phyloP scores from a whole-genome alignment of 1,140 invertebrate genomes.

The Ceratosolen solmsi region DNA sequence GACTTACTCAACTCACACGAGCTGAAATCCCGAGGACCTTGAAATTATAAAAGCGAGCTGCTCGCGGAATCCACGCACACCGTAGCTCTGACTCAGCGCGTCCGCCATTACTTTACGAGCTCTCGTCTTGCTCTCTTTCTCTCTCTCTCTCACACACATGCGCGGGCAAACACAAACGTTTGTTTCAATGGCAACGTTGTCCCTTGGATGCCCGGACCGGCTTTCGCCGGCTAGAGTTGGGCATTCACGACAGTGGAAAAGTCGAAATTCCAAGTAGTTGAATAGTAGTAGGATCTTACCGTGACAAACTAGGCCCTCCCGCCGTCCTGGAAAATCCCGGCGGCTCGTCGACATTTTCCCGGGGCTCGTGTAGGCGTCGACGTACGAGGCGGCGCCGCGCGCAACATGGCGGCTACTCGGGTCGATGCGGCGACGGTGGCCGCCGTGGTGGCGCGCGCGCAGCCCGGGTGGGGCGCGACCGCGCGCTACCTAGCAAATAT shows the following conservation, averaged over 20 bases:
- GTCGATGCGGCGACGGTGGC: conserved; percentile 28
- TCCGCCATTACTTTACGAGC: conserved; percentile 32
- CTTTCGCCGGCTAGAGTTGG: no score
- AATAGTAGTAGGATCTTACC: no score
- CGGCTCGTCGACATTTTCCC: conserved; percentile 37
- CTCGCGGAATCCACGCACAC: not conserved
- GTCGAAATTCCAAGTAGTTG: no score
- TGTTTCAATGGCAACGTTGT: no score
- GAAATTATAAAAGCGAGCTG: conserved; percentile 15
- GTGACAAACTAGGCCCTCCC: no score
- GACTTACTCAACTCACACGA: conserved; percentile 19
- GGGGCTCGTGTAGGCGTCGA: conserved; percentile 49
- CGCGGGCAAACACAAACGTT: no score
- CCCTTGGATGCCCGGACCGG: not conserved
- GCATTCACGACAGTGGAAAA: not conserved
- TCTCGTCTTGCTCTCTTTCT: not conserved
- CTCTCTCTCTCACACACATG: not conserved
- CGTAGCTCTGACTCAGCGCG: not conserved
- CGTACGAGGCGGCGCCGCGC: conserved; percentile 49
- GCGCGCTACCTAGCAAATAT: conserved; percentile 40
- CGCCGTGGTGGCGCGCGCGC: conserved; percentile 54
- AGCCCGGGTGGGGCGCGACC: conserved; percentile 29
- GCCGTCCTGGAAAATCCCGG: not conserved
- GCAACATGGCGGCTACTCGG: conserved; percentile 61
- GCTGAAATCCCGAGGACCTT: not conserved